phyloP scores from a whole-genome alignment of 2,113 vertebrate genomes.

The Harpagus bidentatus region DNA sequence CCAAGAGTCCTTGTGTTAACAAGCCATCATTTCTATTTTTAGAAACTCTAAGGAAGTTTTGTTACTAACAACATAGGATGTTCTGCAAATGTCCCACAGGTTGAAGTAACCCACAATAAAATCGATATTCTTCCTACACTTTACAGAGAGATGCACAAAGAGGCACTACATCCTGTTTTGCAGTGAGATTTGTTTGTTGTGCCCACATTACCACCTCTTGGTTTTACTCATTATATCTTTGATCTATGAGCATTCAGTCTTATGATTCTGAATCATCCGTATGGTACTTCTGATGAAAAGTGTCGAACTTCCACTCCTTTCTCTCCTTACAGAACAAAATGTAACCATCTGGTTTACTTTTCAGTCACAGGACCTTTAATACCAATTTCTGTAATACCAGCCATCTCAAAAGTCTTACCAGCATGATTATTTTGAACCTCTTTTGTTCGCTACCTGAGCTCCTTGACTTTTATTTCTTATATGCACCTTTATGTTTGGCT shows the following conservation, averaged over 20 bases:
- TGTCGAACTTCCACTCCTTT: background rate
- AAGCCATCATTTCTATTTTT: background rate
- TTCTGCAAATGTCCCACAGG: background rate
- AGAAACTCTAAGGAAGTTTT: slow-evolving; percentile 16
- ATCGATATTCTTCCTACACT: slow-evolving; percentile 15
- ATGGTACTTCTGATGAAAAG: background rate
- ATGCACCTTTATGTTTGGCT: background rate
- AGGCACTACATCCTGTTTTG: slow-evolving; percentile 1
- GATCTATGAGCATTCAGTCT: background rate
- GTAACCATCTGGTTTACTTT: background rate
- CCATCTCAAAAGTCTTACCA: background rate
- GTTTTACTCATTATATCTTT: background rate
- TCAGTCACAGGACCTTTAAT: background rate
- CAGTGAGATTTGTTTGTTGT: background rate
- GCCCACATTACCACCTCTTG: background rate
- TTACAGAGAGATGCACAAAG: background rate
- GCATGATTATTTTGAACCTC: background rate
- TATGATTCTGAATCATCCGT: background rate
- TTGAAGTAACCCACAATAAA: background rate
- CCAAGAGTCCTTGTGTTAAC: background rate
- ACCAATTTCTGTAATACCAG: background rate
- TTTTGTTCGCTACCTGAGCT: background rate
- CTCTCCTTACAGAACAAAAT: background rate
- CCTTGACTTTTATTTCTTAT: background rate
- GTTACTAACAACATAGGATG: slow-evolving; percentile 29